Conservation (phyloP, 2,888 invertebrate species). For the Stegophylla sp. region DNA sequence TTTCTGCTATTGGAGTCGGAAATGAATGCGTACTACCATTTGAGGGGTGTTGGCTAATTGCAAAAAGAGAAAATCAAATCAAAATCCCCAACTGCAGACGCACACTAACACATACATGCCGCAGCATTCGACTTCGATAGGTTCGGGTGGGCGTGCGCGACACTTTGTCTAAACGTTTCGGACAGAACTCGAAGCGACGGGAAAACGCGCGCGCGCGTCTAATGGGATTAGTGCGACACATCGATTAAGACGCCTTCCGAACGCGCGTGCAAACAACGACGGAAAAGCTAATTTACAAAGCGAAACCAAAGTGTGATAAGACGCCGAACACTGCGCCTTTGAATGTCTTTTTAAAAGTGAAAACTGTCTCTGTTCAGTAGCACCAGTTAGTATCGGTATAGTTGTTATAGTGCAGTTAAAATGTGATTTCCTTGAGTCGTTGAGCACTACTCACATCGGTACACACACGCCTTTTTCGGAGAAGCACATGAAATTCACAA, state of each 20-base stretch:
- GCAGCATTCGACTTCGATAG: constrained; percentile 27
- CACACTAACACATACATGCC: background rate
- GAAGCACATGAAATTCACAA: background rate
- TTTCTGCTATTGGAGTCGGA: no score
- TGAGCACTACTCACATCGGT: no score
- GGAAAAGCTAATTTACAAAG: constrained; percentile 50
- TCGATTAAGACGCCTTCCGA: constrained; percentile 37
- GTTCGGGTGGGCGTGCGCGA: constrained; percentile 28
- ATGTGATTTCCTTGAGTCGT: background rate
- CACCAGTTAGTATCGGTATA: no score
- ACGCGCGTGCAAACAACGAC: background rate
- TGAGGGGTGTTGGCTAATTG: constrained; percentile 47
- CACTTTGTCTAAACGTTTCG: constrained; percentile 52
- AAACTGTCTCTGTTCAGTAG: background rate
- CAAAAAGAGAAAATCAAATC: constrained; percentile 56
- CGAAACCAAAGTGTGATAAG: constrained; percentile 32
- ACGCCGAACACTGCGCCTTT: background rate
- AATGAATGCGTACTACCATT: constrained; percentile 32
- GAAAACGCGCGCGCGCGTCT: constrained; percentile 46
- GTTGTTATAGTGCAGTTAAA: no score
- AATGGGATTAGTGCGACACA: constrained; percentile 42
- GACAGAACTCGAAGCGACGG: constrained; percentile 40
- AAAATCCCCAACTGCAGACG: constrained; percentile 31
- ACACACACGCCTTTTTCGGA: background rate
- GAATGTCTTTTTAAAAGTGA: constrained; percentile 2